Evolutionary conservation across 2,113 vertebrate genomes (phyloP).

Genomic region (Malaclemys terrapin): DNA sequence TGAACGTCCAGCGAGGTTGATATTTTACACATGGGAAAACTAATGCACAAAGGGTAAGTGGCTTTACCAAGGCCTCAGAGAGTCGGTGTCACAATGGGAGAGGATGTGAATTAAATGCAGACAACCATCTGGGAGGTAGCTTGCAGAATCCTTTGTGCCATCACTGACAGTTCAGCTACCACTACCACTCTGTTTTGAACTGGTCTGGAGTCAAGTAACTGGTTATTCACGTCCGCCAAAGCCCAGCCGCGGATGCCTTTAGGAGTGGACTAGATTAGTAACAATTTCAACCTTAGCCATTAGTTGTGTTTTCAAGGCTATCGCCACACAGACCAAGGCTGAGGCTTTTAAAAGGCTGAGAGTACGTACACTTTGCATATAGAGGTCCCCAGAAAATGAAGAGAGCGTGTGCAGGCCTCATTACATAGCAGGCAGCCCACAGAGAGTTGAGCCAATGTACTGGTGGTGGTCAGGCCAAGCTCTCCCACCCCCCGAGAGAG

Average conservation of each 20-base stretch:
- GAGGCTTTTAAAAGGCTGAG: fast-evolving
- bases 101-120: neutral
- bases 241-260: neutral
- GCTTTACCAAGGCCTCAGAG: neutral
- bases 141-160: neutral
- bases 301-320: neutral
- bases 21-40: neutral
- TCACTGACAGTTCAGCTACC: neutral
- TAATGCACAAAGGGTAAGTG: neutral
- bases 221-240: neutral
- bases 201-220: neutral
- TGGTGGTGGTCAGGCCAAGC: fast-evolving
- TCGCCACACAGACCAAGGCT: neutral
- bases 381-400: neutral
- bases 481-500: neutral
- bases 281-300: neutral
- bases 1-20: neutral
- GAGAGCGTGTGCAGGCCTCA: neutral
- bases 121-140: neutral
- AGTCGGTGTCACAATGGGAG: neutral
- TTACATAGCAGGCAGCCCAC: neutral
- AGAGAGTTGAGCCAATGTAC: neutral
- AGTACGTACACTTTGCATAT: neutral
- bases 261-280: neutral
- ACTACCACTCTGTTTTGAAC: neutral